These are phyloP conservation scores for Chelon labrosus DNA, from an alignment of 2,797 vertebrate species.

Conservation along the genomic window DNA sequence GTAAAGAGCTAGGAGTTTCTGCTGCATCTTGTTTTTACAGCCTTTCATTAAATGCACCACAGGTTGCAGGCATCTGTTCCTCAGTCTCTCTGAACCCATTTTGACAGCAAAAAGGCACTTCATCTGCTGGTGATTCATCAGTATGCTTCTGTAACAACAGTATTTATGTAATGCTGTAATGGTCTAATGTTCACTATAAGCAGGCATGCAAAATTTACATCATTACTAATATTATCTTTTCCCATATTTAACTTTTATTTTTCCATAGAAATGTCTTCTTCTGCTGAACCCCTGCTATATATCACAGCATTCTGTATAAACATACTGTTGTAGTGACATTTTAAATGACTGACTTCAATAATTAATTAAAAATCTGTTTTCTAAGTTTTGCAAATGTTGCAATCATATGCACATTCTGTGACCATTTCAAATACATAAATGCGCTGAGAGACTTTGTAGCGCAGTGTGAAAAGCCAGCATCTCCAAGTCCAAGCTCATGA, in stretches of 20 bases:
- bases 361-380: no score
- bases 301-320: no score
- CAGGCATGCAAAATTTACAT: constrained; percentile 41
- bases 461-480: no score
- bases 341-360: no score
- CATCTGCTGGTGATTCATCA: constrained; percentile 56
- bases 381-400: no score
- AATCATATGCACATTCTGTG: no score
- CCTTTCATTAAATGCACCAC: constrained; percentile 4
- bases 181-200: constrained; percentile 50
- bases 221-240: constrained; percentile 10
- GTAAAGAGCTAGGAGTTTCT: neutral
- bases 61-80: constrained; percentile 42
- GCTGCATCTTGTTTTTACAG: constrained; percentile 6
- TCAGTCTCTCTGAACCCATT: constrained; percentile 21
- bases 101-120: constrained; percentile 33
- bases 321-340: no score
- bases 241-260: constrained; percentile 49
- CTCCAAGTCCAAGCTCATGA: no score
- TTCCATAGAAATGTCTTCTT: constrained; percentile 37
- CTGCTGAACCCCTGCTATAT: constrained; percentile 37
- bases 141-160: constrained; percentile 68
- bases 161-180: constrained; percentile 62
- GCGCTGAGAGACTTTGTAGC: no score
- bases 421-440: no score